Conservation (phyloP, 1,140 invertebrate genomes). For the Calephelis virginiensis region DNA sequence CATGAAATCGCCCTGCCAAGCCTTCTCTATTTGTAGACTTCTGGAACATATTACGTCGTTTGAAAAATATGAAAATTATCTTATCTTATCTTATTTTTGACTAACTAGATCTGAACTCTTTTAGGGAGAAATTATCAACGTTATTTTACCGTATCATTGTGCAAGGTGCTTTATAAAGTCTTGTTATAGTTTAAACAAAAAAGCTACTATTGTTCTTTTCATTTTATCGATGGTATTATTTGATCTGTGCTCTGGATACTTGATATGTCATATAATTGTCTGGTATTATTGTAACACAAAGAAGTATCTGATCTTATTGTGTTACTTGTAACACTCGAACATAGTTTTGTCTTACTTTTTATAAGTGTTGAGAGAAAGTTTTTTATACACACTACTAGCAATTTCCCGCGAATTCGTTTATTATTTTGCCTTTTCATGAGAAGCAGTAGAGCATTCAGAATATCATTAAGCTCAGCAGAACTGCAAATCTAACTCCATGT, state of each 20-base stretch:
- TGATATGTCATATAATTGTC: slow-evolving; percentile 10
- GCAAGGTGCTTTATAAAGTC: slow-evolving; percentile 16
- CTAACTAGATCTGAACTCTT: too few relatives aligned
- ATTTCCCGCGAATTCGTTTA: too few relatives aligned
- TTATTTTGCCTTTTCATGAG: too few relatives aligned
- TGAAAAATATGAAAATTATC: too few relatives aligned
- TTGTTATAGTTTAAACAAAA: slow-evolving; percentile 23
- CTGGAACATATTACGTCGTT: too few relatives aligned
- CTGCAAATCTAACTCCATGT: too few relatives aligned
- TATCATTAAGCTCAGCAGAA: too few relatives aligned
- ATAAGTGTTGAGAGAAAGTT: slow-evolving; percentile 7
- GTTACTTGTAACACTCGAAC: slow-evolving; percentile 2
- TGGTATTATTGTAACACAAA: slow-evolving; percentile 12
- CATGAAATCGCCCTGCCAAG: too few relatives aligned
- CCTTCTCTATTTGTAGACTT: too few relatives aligned
- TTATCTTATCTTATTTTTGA: too few relatives aligned
- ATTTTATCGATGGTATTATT: slow-evolving; percentile 17
- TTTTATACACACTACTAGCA: background rate
- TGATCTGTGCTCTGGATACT: slow-evolving; percentile 12
- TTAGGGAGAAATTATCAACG: too few relatives aligned
- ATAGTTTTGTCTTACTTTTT: slow-evolving; percentile 16
- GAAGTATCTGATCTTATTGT: slow-evolving; percentile 15
- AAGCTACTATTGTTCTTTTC: slow-evolving; percentile 19
- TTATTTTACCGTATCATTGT: background rate
- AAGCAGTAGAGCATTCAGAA: too few relatives aligned